Evolutionary conservation across 2,113 vertebrate species (phyloP), one percentile per base, ranked within the genome.

Genomic region (Atherinomorus stipes): DNA sequence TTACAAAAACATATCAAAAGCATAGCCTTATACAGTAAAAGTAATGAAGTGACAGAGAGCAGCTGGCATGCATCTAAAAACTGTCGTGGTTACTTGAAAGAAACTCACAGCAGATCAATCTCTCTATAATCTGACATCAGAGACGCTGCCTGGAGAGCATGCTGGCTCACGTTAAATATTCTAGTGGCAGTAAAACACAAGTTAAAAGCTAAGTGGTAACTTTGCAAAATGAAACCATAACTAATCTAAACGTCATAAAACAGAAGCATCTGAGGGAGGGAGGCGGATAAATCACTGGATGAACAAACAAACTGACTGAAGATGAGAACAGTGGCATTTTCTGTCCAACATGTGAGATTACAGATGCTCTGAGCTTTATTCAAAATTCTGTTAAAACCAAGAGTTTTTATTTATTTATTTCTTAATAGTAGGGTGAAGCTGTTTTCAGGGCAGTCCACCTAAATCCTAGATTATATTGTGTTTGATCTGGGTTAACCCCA

Each of bases 391-490:
- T 28, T 52, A 85, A 88, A 85, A 71, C 44, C 64, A 81, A 85
- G 79, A 89, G 66, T 80, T 49, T 78, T 79, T 83, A 62, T 57
- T 23, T 10, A 3, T n/a, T 31, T 53, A 22, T 66, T 34, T 42
- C 19, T n/a, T 76, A 49, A 23, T 21, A 42, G 28, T 51, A n/a
- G 53, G 28, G 53, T 26, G 57, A 49, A 83, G 81, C 74, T 74
- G 60, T 87, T 83, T 84, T 84, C 42, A 78, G 84, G 42, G 57
- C 68, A 63, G 78, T 65, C 51, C 56, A 22, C 28, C 66, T 86
- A 88, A 92, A 92, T 88, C 85, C 81, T 78, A 84, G 84, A 90
- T 90, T 91, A 90, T 88, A 74, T 85, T 88, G 78, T 83, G 76
- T 89, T 87, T 88, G 84, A 85, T 89, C 80, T 65, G 87, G 60